Evolutionary conservation across 2,888 invertebrate species (phyloP).

Genomic region (Alviniconcha strummeri): DNA sequence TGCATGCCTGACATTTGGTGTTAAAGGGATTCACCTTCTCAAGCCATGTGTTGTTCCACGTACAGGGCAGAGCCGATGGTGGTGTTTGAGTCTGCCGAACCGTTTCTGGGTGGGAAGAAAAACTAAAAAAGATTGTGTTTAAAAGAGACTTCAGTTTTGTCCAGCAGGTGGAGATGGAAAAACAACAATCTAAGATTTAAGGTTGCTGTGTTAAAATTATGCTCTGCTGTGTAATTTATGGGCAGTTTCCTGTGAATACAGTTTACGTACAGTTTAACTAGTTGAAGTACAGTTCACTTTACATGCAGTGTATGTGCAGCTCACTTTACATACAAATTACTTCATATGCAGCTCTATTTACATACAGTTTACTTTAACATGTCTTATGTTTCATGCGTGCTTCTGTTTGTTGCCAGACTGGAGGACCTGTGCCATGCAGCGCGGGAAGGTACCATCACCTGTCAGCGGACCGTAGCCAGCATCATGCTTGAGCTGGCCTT

Average conservation of each 20-base stretch:
- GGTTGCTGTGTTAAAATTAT: too few relatives aligned
- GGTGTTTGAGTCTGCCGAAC: background rate
- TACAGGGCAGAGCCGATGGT: too few relatives aligned
- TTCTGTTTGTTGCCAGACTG: constrained; percentile 36
- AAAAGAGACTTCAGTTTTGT: background rate
- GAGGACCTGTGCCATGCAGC: constrained; percentile 67
- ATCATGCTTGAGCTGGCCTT: constrained; percentile 69
- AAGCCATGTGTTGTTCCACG: background rate
- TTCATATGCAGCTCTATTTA: too few relatives aligned
- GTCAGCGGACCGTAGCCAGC: constrained; percentile 65
- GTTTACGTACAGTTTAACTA: too few relatives aligned
- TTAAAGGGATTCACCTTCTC: background rate
- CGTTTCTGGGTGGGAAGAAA: background rate
- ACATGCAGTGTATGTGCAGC: too few relatives aligned
- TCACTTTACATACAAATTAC: too few relatives aligned
- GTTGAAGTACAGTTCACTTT: too few relatives aligned
- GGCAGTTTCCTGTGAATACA: too few relatives aligned
- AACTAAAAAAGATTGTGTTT: too few relatives aligned
- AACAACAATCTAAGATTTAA: background rate
- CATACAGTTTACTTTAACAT: too few relatives aligned
- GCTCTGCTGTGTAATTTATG: too few relatives aligned
- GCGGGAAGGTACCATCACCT: constrained; percentile 52
- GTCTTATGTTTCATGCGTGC: too few relatives aligned
- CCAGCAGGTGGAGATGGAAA: background rate
- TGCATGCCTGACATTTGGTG: background rate